Base-by-base conservation (phyloP, 2,797 vertebrate genomes). In the Tokudaia muenninki region DNA sequence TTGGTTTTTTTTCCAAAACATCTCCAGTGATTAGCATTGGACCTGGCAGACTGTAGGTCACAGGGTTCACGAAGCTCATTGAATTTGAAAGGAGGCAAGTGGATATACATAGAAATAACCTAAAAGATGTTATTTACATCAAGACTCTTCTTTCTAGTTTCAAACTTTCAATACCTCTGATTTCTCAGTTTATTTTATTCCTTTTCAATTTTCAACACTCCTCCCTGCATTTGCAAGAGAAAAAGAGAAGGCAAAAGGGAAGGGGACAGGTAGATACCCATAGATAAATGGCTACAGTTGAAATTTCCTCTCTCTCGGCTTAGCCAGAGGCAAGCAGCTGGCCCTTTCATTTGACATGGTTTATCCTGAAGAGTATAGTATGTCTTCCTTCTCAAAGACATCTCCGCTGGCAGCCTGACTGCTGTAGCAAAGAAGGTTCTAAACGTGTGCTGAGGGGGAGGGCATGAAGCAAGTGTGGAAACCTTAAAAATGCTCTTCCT, bases 261-360 rank as follows among this genome's bases (percentile, higher is more conserved):
- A 83, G 59, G 95, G 37, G 50, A 95, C 55, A 91, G 17, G 83
- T 52, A 70, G 55, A 80, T 79, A 59, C 93, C 26, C 44, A 44
- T 34, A 81, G 93, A 88, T 93, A 92, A 96, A 91, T 67, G 82
- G 92, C 52, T 75, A 44, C 63, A 81, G 5, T 74, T 92, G 89
- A 93, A 92, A 90, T 77, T 78, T 67, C 72, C 34, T 41, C 47
- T 63, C 55, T 92, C 83, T 82, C 57, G 44, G 77, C 74, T 80
- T 47, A 92, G 88, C 88, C 55, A 72, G 91, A 94, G 82, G 63
- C 86, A 84, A 92, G 59, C 63, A 93, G 57, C 63, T 79, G n/a
- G 50, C 19, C 75, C 37, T 90, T 96, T 94, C 67, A 94, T 95
- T 95, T 95, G 83, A 70, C 77, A 65, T n/a, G 61, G 87, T 75